These are phyloP conservation scores for Venturia canescens DNA, from an alignment of 1,140 invertebrate species.

Conservation along the genomic window DNA sequence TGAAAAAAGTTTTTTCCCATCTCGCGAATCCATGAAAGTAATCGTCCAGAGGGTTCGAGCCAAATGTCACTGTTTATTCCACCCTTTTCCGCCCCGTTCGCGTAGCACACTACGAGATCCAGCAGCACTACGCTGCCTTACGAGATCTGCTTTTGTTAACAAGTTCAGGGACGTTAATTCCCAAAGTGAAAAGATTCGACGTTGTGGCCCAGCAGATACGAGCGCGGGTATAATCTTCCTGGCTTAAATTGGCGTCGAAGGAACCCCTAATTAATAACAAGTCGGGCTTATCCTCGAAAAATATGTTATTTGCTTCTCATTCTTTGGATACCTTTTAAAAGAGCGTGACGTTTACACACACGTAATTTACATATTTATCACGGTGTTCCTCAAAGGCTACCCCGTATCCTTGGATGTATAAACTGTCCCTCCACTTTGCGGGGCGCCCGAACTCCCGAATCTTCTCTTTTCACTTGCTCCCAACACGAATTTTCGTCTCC, in stretches of 20 bases:
- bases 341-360: not conserved
- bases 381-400: slow-evolving; percentile 41
- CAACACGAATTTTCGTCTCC: slow-evolving; percentile 40
- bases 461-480: slow-evolving; percentile 37
- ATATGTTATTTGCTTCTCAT: slow-evolving; percentile 4
- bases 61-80: slow-evolving; percentile 22
- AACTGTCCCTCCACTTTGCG: not conserved
- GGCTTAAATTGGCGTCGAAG: slow-evolving; percentile 17
- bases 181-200: slow-evolving; percentile 36
- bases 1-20: slow-evolving; percentile 24
- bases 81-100: not conserved
- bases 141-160: not conserved
- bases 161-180: slow-evolving; percentile 17
- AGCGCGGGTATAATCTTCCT: slow-evolving; percentile 21
- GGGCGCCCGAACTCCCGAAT: slow-evolving; percentile 4
- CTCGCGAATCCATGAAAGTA: not conserved
- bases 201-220: slow-evolving; percentile 18
- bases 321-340: not conserved
- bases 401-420: not conserved
- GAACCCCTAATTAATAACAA: slow-evolving; percentile 31
- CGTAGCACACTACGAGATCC: not conserved
- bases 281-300: not conserved
- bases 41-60: slow-evolving; percentile 11
- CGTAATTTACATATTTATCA: slow-evolving; percentile 41
- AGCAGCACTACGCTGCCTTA: not conserved